Evolutionary conservation across 2,797 vertebrate genomes (phyloP).

Genomic region (Podarcis lilfordi): DNA sequence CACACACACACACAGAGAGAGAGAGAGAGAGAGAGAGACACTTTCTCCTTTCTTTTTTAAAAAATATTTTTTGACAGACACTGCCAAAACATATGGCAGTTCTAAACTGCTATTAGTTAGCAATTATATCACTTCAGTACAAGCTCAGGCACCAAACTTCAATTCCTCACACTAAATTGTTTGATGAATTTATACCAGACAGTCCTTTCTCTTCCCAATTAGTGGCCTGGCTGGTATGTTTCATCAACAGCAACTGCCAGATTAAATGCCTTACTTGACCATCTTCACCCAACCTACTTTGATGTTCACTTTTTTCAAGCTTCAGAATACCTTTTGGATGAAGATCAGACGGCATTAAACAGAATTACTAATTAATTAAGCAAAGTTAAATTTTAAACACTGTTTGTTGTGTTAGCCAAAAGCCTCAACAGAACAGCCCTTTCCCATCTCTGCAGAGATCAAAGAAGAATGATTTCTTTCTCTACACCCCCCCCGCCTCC

Average conservation of each 20-base stretch:
- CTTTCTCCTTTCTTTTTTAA: not conserved
- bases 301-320: constrained; percentile 93
- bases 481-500: constrained; percentile 49
- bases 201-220: constrained; percentile 69
- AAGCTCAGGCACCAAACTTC: constrained; percentile 47
- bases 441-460: constrained; percentile 86
- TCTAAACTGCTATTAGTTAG: constrained; percentile 20
- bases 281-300: constrained; percentile 89
- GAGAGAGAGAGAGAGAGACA: not conserved
- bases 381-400: constrained; percentile 99
- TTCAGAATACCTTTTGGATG: constrained; percentile 94
- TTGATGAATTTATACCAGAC: constrained; percentile 69
- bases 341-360: constrained; percentile 99
- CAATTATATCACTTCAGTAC: constrained; percentile 43
- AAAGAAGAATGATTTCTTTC: constrained; percentile 89
- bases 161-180: constrained; percentile 48
- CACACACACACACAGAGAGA: too few species aligned
- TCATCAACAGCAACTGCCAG: constrained; percentile 79
- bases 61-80: not conserved
- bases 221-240: constrained; percentile 74
- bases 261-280: constrained; percentile 84
- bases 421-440: constrained; percentile 90
- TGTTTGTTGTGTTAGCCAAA: constrained; percentile 99
- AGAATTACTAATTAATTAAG: constrained; percentile 99
- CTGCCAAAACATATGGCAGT: constrained; percentile 35